Base-by-base conservation (phyloP, 1,140 invertebrate genomes). In the fruit fly (Drosophila melanogaster) region DNA sequence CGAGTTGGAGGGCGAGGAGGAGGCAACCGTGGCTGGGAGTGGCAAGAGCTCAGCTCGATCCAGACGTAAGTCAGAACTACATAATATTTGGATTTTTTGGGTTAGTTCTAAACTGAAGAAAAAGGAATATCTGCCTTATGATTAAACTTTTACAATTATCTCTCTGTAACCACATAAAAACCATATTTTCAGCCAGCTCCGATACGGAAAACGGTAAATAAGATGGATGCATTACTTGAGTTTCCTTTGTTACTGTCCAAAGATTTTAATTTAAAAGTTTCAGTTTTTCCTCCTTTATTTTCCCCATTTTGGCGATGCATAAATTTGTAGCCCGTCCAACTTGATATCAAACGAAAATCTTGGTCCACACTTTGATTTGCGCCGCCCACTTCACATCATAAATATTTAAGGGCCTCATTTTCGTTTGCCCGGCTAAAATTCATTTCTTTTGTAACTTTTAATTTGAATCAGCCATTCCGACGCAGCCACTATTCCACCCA, bases 381-480 rank as follows among this genome's bases (percentile, higher is more conserved):
- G 51, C 81, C 69, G 47, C 59, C 77, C 81, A 80, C 65, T 75
- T 71, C 83, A 81, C 75, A 86, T 89, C 79, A 89, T 89, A 89
- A 89, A 89, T 89, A 89, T 89, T 89, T 89, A 89, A 84, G 73
- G 67, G 60, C 22, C 72, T 89, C 76, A 89, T 89, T 89, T 89
- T 70, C 66, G 66, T 35, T 67, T 51, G 61, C 50, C 61, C 38
- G 69, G 49, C 81, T 64, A 60, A 86, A 66, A 87, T 83, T 83
- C 83, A 79, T 86, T 87, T 86, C 83, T 86, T 86, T 87, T 79
- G 75, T 67, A 87, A 87, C 84, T 87, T 87, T 87, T 87, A 87
- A 87, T 87, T 87, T 87, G 79, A 87, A 87, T 84, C 65, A 47
- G 62, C 50, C 49, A 59, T n/a, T 38, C 59, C 41, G 17, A 26